Base-by-base conservation (phyloP, 1,140 invertebrate genomes). In the Brachionus rubens region DNA sequence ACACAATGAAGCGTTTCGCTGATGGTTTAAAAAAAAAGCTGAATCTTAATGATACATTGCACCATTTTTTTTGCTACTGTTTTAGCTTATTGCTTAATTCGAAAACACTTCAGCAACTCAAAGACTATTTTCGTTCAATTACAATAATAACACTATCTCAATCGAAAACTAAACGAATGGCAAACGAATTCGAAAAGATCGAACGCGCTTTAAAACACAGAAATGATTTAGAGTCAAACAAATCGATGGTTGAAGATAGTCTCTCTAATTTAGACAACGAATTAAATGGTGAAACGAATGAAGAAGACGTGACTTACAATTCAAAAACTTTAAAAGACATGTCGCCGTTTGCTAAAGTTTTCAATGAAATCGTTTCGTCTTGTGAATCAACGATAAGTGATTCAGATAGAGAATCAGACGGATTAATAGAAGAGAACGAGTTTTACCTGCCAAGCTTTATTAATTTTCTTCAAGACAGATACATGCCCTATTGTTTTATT, bases 401-500 rank as follows among this genome's bases (percentile, higher is more conserved):
- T 21, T 54, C 52, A 28, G 52, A 54, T 28, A 54, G 21, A 30
- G 52, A 54, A 54, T 28, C 6, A 1, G 52, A 54, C 52, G 21
- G n/a, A 54, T 28, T 28, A 56, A 62, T 40, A 36, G 56, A 62
- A 62, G 56, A 62, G 33, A 62, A 62, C 21, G 56, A 62, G 12
- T 62, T 19, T 19, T 62, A 4, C 40, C n/a, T 40, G 36, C 56
- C 56, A 62, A 40, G 33, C 4, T 36, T 62, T 62, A 40, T 40
- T 30, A 14, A 56, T 56, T 56, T 56, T 56, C 28, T 56, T 9
- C 52, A 56, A 56, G 52, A 56, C 7, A 62, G 21, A 62, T 62
- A 40, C 33, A 62, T 62, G 56, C 56, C 56, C 40, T 62, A 62
- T 62, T 62, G 56, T 62, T 62, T 62, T 62, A 40, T 62, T 40